Base-by-base conservation (phyloP, 2,888 invertebrate genomes). In the Parnassius orleans region DNA sequence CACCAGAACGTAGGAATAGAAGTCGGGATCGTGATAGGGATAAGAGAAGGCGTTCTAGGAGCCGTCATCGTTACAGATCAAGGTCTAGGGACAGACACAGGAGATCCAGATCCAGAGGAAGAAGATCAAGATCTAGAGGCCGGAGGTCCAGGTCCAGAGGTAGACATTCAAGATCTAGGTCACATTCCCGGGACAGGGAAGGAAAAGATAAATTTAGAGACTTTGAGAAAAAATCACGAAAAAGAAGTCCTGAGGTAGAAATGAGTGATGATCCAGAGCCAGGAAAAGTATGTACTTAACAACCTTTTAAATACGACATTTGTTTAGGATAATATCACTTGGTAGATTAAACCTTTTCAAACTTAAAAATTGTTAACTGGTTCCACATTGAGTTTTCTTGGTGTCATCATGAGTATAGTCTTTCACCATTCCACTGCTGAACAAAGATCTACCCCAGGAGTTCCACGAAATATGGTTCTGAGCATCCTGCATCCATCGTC, bases 231-330 rank as follows among this genome's bases (percentile, higher is more conserved):
- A 87, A 79, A 59, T 65, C 72, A 3, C 82, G 78, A 56, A 89
- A 80, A 66, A 84, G 72, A 70, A 93, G 89, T 71, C 93, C 93
- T 44, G 93, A 93, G 42, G 84, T 90, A 62, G 92, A 91, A 69
- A 84, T 95, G 70, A 93, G 94, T 62, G 95, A 95, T 75, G 96
- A 96, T 75, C 96, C 96, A 0, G 95, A 96, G 69, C 93, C 95
- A 3, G 96, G 96, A 0, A 96, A 95, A 76, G 93, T 93, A 80
- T 51, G 33, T 10, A 63, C 19, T 19, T 19, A 19, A 19, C 19
- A 19, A 19, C 2, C 1, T 2, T 2, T 19, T 19, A 2, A 19
- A 19, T 19, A 19, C 19, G 19, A 19, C 19, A 19, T 19, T 19
- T 19, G 19, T 19, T 19, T 19, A 19, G 2, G 19, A 19, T n/a